Evolutionary conservation across 1,140 invertebrate genomes (phyloP).

Genomic region (Lerema accius): DNA sequence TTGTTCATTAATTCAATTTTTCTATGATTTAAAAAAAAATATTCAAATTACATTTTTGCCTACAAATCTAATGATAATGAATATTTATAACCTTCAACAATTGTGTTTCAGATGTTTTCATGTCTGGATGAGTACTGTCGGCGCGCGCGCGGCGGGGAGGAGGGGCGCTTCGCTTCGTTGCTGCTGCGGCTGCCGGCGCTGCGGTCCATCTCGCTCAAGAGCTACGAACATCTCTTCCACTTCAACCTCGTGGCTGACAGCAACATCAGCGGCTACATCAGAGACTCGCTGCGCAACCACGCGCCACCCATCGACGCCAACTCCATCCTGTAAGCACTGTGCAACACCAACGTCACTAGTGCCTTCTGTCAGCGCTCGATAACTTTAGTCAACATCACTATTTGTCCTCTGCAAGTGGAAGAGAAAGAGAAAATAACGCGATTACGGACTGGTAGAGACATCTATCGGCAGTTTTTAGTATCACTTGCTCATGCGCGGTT

Average conservation of each 20-base stretch:
- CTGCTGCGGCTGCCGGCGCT: conserved; percentile 96
- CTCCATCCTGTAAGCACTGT: conserved; percentile 51
- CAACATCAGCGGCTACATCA: conserved; percentile 87
- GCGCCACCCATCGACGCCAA: conserved; percentile 69
- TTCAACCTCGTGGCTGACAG: conserved; percentile 94
- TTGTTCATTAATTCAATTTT: conserved; percentile 27
- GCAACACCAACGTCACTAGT: not conserved
- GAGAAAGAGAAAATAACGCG: no score
- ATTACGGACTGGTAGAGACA: not conserved
- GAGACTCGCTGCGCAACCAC: conserved; percentile 87
- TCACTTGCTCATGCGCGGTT: not conserved
- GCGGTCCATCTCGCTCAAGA: conserved; percentile 97
- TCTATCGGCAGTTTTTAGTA: not conserved
- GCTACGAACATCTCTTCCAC: conserved; percentile 97
- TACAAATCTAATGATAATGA: no score
- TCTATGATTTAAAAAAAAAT: no score
- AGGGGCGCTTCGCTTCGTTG: conserved; percentile 97
- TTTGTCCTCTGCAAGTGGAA: no score
- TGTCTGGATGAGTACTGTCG: conserved; percentile 97
- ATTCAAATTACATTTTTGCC: no score
- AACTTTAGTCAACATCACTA: no score
- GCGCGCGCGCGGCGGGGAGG: conserved; percentile 92
- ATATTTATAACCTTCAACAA: not conserved
- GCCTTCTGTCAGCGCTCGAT: not conserved
- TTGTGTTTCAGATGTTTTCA: conserved; percentile 87